Conservation (phyloP, 2,888 invertebrate species). For the Phengaris alcon region DNA sequence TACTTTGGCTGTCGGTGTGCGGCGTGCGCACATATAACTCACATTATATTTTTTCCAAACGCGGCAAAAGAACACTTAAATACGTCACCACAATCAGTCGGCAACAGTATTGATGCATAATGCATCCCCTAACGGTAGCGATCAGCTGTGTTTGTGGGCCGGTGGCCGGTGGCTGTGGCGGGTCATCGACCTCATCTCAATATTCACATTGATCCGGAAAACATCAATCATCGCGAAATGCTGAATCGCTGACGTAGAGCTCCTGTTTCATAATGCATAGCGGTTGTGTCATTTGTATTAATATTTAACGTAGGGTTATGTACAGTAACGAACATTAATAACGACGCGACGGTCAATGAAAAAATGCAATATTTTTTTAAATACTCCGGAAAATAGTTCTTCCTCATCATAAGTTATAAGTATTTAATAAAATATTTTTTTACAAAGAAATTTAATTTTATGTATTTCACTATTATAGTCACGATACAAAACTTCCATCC, state of each 20-base stretch:
- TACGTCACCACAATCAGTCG: constrained; percentile 13
- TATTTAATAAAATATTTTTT: not conserved
- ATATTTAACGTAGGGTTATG: too few relatives aligned
- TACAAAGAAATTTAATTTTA: not conserved
- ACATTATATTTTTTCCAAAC: not conserved
- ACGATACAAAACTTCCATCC: not conserved
- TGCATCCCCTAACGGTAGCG: constrained; percentile 42
- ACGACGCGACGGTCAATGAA: not conserved
- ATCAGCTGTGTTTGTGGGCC: constrained; percentile 58
- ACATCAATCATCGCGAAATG: constrained; percentile 50
- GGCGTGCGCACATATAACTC: not conserved
- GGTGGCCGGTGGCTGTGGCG: constrained; percentile 61
- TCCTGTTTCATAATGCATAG: constrained; percentile 13
- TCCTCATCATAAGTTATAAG: not conserved
- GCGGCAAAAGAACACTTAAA: not conserved
- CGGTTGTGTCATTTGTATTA: not conserved
- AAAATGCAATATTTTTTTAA: not conserved
- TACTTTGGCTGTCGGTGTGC: too few relatives aligned
- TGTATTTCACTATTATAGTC: not conserved
- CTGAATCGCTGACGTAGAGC: constrained; percentile 9
- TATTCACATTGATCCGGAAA: constrained; percentile 64
- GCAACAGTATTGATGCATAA: constrained; percentile 27
- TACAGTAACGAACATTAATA: too few relatives aligned
- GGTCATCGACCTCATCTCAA: constrained; percentile 74
- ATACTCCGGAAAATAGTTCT: not conserved